phyloP scores from a whole-genome alignment of 2,797 vertebrate genomes.

The Hemibagrus guttatus region DNA sequence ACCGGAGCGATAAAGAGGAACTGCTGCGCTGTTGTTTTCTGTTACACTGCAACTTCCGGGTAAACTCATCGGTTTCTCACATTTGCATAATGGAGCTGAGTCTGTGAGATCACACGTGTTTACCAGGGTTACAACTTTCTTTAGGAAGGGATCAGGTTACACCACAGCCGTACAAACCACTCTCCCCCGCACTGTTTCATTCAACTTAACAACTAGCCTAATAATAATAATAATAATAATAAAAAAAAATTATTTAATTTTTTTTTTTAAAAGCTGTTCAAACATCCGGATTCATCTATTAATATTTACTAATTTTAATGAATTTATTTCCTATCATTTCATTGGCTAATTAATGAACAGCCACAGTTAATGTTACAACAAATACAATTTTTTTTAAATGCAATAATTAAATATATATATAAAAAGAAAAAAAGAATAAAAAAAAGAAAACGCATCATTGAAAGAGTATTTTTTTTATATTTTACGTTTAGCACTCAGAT shows the following conservation, averaged over 20 bases:
- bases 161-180: not conserved
- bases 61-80: constrained; percentile 34
- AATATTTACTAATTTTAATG: too few relatives aligned
- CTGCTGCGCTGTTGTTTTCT: constrained; percentile 40
- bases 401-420: not conserved
- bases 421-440: not conserved
- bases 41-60: constrained; percentile 57
- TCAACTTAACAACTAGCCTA: not conserved
- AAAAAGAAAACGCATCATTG: not conserved
- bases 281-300: too few relatives aligned
- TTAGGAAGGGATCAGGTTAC: not conserved
- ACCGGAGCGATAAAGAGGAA: constrained; percentile 54
- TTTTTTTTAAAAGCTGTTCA: too few relatives aligned
- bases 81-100: constrained; percentile 55
- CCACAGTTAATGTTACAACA: not conserved
- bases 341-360: not conserved
- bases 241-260: too few relatives aligned
- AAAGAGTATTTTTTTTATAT: not conserved
- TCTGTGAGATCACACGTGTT: not conserved
- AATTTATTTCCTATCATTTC: too few relatives aligned
- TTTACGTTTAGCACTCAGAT: not conserved
- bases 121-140: not conserved
- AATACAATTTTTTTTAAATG: not conserved
- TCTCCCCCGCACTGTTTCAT: too few relatives aligned
- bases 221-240: not conserved